These are phyloP conservation scores for Mus musculus DNA, from an alignment of 2,113 vertebrate species.

Conservation along the genomic window GRCm39 chr15:95963501-95964000, in stretches of 20 bases:
- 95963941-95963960: slow-evolving; percentile 30
- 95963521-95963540: neutral
- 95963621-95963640: no score
- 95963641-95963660: neutral
- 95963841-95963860: neutral
- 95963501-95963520: neutral
- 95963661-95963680: neutral
- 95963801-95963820: neutral
- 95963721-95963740: neutral
- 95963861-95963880: slow-evolving; percentile 34
- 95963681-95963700: neutral
- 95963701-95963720: neutral
- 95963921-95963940: neutral
- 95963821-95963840: neutral
- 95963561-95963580: neutral
- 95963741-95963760: slow-evolving; percentile 28
- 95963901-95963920: neutral
- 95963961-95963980: slow-evolving; percentile 49
- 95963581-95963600: neutral
- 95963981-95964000: neutral
- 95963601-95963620: neutral
- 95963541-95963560: neutral
- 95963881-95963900: slow-evolving; percentile 14
- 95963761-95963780: neutral
- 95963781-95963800: neutral